Percentiles rank a stretch among this genome's conserved stretches.
phyloP scores from a whole-genome alignment of 2,888 invertebrate species.

The Mimachlamys varia region DNA sequence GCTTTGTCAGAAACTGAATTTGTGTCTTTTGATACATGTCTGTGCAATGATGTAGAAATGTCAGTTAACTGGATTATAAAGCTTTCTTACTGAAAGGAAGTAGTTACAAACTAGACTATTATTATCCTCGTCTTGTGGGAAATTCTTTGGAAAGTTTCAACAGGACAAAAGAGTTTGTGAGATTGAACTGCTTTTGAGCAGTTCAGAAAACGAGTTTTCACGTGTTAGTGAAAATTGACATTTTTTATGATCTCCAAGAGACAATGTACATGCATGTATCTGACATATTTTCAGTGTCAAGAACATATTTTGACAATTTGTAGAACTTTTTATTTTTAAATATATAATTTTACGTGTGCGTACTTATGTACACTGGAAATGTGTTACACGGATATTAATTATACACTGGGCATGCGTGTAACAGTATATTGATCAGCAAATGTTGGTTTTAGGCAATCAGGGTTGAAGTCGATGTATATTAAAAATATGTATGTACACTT shows the following conservation, averaged over 20 bases:
- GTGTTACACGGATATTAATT: not conserved
- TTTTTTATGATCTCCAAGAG: slow-evolving; percentile 28
- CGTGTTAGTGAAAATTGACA: not conserved
- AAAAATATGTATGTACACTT: not conserved
- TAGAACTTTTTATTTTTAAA: slow-evolving; percentile 17
- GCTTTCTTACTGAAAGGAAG: not conserved
- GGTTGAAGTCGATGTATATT: not conserved
- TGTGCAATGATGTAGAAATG: not conserved
- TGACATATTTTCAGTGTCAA: slow-evolving; percentile 31
- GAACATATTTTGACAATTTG: slow-evolving; percentile 30
- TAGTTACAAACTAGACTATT: not conserved
- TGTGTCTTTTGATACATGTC: slow-evolving; percentile 18
- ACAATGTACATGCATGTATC: not conserved
- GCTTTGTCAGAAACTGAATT: slow-evolving; percentile 8
- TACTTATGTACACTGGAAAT: not conserved
- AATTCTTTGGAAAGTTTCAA: not conserved
- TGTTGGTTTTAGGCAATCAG: slow-evolving; percentile 36
- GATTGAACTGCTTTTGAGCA: not conserved
- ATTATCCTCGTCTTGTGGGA: not conserved
- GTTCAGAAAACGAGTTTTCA: not conserved
- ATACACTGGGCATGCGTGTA: not conserved
- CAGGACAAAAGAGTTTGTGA: not conserved
- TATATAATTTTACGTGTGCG: not conserved
- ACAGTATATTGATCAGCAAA: slow-evolving; percentile 5
- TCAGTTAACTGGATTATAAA: not conserved